Evolutionary conservation across 2,113 vertebrate genomes (phyloP).

Genomic region (Paracanthobrama guichenoti): DNA sequence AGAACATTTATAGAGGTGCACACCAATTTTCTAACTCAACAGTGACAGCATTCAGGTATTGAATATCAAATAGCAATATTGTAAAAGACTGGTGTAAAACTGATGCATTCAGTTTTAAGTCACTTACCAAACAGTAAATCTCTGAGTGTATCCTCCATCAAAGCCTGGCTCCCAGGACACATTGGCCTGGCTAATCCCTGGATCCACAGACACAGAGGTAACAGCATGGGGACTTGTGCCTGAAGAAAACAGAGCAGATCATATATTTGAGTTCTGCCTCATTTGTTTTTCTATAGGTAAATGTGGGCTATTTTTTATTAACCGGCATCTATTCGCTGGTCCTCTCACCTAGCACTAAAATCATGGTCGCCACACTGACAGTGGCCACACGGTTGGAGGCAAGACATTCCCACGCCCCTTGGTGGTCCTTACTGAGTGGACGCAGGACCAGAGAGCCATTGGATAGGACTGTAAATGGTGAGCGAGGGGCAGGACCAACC

Average conservation of each 20-base stretch:
- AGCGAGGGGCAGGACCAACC: slow-evolving; percentile 76
- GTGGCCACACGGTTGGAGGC: slow-evolving; percentile 87
- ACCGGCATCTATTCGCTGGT: neutral
- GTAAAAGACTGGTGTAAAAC: too few species aligned
- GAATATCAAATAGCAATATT: too few species aligned
- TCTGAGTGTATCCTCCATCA: slow-evolving; percentile 92
- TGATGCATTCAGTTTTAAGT: neutral
- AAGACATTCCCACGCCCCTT: slow-evolving; percentile 87
- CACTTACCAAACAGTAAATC: slow-evolving; percentile 93
- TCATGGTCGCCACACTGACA: slow-evolving; percentile 75
- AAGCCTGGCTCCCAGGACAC: slow-evolving; percentile 93
- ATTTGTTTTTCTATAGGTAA: neutral
- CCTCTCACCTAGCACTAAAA: slow-evolving; percentile 87
- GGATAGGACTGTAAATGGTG: slow-evolving; percentile 71
- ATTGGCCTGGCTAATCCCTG: slow-evolving; percentile 82
- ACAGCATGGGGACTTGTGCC: slow-evolving; percentile 92
- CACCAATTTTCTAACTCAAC: too few species aligned
- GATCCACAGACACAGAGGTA: slow-evolving; percentile 77
- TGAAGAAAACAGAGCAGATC: slow-evolving; percentile 57
- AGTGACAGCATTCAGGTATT: too few species aligned
- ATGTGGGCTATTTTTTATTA: neutral
- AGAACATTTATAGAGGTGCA: too few species aligned
- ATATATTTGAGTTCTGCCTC: neutral
- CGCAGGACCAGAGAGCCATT: slow-evolving; percentile 86
- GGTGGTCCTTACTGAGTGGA: slow-evolving; percentile 86